Evolutionary conservation across 2,113 vertebrate genomes (phyloP).

Genomic region (Oryzias melastigma): DNA sequence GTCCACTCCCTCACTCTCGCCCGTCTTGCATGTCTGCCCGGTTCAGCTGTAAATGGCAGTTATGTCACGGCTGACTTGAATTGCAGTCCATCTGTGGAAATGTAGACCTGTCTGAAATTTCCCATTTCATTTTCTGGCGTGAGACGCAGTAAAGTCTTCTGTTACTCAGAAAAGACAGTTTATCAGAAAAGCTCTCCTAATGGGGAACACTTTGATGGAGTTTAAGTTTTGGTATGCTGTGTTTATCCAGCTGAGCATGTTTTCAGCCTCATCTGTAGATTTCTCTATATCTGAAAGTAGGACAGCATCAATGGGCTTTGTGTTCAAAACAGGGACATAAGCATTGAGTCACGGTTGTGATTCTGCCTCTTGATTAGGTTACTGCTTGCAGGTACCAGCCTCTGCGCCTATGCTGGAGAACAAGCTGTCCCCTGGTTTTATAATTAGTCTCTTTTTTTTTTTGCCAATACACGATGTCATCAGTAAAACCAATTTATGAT

Average conservation of each 20-base stretch:
- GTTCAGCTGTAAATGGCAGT: slow-evolving; percentile 62
- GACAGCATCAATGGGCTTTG: slow-evolving; percentile 37
- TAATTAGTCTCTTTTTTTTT: slow-evolving; percentile 66
- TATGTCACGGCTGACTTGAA: slow-evolving; percentile 69
- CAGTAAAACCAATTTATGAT: slow-evolving; percentile 59
- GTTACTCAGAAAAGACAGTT: background rate
- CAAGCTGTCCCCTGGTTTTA: slow-evolving; percentile 68
- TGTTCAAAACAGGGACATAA: slow-evolving; percentile 40
- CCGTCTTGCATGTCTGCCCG: slow-evolving; percentile 34
- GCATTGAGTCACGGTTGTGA: slow-evolving; percentile 59
- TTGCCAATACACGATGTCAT: slow-evolving; percentile 44
- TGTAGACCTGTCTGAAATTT: slow-evolving; percentile 38
- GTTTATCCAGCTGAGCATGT: background rate
- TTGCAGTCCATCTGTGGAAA: slow-evolving; percentile 59
- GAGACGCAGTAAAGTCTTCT: background rate
- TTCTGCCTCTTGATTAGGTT: slow-evolving; percentile 69
- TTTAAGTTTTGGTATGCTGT: slow-evolving; percentile 5
- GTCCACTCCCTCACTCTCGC: slow-evolving; percentile 23
- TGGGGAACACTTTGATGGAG: background rate
- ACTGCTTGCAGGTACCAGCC: slow-evolving; percentile 46
- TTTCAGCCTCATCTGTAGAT: slow-evolving; percentile 7
- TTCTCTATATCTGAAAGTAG: slow-evolving; percentile 29
- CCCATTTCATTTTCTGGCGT: slow-evolving; percentile 19
- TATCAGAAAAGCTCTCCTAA: slow-evolving; percentile 2
- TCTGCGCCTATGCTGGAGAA: slow-evolving; percentile 65